phyloP scores from a whole-genome alignment of 2,113 vertebrate genomes.

The Menura novaehollandiae region DNA sequence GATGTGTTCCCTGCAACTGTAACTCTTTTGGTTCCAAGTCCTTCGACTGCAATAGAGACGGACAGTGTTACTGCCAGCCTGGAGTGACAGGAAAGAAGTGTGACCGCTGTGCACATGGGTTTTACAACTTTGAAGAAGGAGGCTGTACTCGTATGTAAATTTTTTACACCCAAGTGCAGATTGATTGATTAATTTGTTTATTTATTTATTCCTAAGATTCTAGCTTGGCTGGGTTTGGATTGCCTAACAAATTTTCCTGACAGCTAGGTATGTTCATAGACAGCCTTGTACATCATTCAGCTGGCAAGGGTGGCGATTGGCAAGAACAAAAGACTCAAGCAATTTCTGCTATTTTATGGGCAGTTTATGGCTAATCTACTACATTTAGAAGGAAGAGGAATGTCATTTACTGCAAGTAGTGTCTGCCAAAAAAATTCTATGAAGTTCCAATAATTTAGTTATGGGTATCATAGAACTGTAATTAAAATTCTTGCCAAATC shows the following conservation, averaged over 20 bases:
- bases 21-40: constrained; percentile 98
- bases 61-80: constrained; percentile 94
- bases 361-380: neutral
- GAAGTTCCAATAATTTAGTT: neutral
- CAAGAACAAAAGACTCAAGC: neutral
- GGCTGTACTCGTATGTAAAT: constrained; percentile 88
- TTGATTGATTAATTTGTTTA: neutral
- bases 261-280: neutral
- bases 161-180: neutral
- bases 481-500: neutral
- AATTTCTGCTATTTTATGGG: neutral
- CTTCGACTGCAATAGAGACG: constrained; percentile 88
- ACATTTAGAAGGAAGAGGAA: neutral
- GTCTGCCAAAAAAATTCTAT: neutral
- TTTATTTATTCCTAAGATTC: neutral
- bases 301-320: neutral
- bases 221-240: neutral
- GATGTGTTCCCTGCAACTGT: constrained; percentile 91
- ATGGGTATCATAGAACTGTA: neutral
- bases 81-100: constrained; percentile 92
- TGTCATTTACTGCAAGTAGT: neutral
- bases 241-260: neutral
- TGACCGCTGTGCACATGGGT: constrained; percentile 86
- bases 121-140: constrained; percentile 94
- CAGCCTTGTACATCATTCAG: neutral